Conservation (phyloP, 2,797 vertebrate genomes). For the Sorex maritimensis region DNA sequence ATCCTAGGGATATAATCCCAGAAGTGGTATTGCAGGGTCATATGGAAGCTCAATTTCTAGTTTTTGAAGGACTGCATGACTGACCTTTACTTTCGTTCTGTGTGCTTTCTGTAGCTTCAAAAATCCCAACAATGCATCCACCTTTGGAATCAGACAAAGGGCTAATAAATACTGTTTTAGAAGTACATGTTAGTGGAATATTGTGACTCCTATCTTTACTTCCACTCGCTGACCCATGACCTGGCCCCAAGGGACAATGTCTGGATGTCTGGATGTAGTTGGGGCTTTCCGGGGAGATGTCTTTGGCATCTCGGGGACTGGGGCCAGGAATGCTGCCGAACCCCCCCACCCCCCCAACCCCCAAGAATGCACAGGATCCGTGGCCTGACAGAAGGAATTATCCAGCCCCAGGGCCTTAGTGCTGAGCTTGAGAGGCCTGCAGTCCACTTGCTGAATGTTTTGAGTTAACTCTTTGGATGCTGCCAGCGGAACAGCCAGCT, state of each 20-base stretch:
- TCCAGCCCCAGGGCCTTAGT: background rate
- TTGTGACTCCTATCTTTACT: background rate
- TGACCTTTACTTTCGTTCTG: slow-evolving; percentile 27
- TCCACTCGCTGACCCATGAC: too few species aligned
- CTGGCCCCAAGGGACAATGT: background rate
- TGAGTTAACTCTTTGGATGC: slow-evolving; percentile 12
- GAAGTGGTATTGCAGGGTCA: too few species aligned
- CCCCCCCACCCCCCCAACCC: too few species aligned
- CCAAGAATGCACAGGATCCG: background rate
- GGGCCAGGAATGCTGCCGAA: background rate
- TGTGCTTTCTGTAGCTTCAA: background rate
- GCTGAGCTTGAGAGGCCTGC: too few species aligned
- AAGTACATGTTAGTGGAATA: background rate
- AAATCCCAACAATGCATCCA: background rate
- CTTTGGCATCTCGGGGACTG: background rate
- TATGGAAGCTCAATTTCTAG: too few species aligned
- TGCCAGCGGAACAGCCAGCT: background rate
- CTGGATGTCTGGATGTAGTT: background rate
- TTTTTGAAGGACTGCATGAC: background rate
- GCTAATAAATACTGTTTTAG: background rate
- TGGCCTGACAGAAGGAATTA: background rate
- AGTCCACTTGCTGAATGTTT: slow-evolving; percentile 3
- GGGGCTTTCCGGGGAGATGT: background rate
- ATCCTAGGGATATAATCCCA: too few species aligned
- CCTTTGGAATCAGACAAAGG: slow-evolving; percentile 37